Conservation (phyloP, 2,113 vertebrate species). For the Haplotaxodon microlepis region DNA sequence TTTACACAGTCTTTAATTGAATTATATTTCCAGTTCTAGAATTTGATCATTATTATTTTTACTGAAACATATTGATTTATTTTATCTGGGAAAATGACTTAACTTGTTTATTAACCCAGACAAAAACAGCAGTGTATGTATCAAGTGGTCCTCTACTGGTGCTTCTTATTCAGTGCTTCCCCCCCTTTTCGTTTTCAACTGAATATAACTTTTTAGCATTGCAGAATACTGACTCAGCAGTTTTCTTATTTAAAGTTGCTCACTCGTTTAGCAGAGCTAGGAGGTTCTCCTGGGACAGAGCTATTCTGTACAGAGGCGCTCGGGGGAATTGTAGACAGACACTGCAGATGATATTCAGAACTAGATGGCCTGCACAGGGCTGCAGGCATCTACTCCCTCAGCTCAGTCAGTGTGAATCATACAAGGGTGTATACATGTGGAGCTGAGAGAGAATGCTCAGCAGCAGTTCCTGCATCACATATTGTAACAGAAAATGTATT, state of each 20-base stretch:
- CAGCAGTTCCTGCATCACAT: background rate
- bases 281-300: background rate
- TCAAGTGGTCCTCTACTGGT: background rate
- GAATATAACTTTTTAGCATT: background rate
- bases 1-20: background rate
- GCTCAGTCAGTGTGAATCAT: conserved; percentile 13
- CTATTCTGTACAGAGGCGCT: background rate
- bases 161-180: background rate
- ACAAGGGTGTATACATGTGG: background rate
- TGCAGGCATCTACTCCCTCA: conserved; percentile 11
- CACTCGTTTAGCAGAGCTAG: background rate
- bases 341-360: conserved; percentile 1
- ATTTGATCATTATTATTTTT: background rate
- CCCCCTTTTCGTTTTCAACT: background rate
- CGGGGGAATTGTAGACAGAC: background rate
- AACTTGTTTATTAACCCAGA: background rate
- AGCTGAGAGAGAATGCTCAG: background rate
- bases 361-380: background rate
- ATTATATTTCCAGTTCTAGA: background rate
- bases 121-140: background rate
- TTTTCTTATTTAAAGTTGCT: background rate
- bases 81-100: background rate
- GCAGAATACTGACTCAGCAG: background rate
- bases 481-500: background rate
- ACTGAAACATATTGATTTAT: background rate